A percentile compares a stretch with the other conserved stretches of the same genome.
phyloP scores from a whole-genome alignment of 1,140 invertebrate genomes.

The Drosophila jambulina region DNA sequence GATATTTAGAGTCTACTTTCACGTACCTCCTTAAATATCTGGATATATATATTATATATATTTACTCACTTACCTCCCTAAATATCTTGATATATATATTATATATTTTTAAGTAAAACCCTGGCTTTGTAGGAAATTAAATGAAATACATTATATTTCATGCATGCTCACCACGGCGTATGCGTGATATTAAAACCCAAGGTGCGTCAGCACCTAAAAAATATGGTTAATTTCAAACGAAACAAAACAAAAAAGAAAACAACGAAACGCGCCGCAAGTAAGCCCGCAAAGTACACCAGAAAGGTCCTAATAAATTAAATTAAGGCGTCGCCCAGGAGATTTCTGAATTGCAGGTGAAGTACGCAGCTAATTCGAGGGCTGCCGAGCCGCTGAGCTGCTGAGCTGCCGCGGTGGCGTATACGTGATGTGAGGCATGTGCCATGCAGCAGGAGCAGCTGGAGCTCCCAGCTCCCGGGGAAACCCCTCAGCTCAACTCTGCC shows the following conservation, averaged over 20 bases:
- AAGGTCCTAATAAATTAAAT: slow-evolving; percentile 42
- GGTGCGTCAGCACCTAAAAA: slow-evolving; percentile 15
- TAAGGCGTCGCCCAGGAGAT: slow-evolving; percentile 35
- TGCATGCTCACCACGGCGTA: slow-evolving; percentile 17
- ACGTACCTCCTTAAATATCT: too few species aligned
- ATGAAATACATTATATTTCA: not conserved
- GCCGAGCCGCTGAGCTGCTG: not conserved
- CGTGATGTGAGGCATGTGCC: slow-evolving; percentile 3
- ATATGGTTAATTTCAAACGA: slow-evolving; percentile 23
- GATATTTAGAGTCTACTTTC: too few species aligned
- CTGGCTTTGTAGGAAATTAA: too few species aligned
- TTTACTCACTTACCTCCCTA: too few species aligned
- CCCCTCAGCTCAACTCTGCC: slow-evolving; percentile 1
- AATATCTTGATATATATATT: too few species aligned
- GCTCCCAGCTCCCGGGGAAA: not conserved
- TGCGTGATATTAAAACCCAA: slow-evolving; percentile 24
- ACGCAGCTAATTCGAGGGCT: slow-evolving; percentile 12
- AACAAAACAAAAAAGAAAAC: slow-evolving; percentile 10
- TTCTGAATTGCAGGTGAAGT: slow-evolving; percentile 16
- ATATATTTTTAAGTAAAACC: too few species aligned
- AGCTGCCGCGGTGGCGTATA: slow-evolving; percentile 12
- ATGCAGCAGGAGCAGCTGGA: not conserved
- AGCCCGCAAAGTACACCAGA: slow-evolving; percentile 12
- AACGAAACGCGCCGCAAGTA: slow-evolving; percentile 1
- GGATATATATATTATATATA: too few species aligned